Base-by-base conservation (phyloP, 2,888 invertebrate genomes). In the Archaeoteleia sp. region DNA sequence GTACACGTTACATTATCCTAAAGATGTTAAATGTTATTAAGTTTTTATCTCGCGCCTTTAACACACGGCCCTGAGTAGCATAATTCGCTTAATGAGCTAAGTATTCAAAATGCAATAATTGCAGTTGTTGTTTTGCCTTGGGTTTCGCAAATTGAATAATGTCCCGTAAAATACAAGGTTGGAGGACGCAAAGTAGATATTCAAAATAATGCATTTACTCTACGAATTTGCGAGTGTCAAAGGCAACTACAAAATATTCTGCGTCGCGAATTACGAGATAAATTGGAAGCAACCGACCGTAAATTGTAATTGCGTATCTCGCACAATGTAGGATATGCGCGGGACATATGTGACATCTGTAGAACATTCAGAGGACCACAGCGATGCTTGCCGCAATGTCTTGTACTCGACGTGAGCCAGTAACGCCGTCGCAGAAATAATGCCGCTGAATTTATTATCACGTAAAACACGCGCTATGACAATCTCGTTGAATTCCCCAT, bases 241-340 rank as follows among this genome's bases (percentile, higher is more conserved):
- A 65, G 45, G 39, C 48, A 37, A 35, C 27, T 9, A 35, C 46
- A 53, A 66, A 66, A 53, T 51, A 51, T 65, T 51, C 40, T 46
- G 30, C 10, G 49, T 54, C 54, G 60, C 43, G 45, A 67, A 67
- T 67, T 60, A 39, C 63, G 51, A 53, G 69, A 65, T 55, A 65
- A 69, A 65, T 69, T 61, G 63, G 55, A 23, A 49, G 60, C 69
- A 60, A 57, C 61, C 51, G 61, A 40, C 61, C 63, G 61, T 65
- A 61, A 69, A 69, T 53, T 53, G 69, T 61, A 69, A 69, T 69
- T 69, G 69, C 69, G 51, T 62, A 68, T 63, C 62, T 62, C 62
- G 46, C 54, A 58, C 54, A 69, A 66, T 48, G 73, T 54, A 60
- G 73, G 63, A 67, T 70, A 43, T 74, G 70, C 66, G 62, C 65